Percentiles rank a stretch among this genome's conserved stretches.
Evolutionary conservation across 2,888 invertebrate species (phyloP).

Genomic region (Mythimna pallens): DNA sequence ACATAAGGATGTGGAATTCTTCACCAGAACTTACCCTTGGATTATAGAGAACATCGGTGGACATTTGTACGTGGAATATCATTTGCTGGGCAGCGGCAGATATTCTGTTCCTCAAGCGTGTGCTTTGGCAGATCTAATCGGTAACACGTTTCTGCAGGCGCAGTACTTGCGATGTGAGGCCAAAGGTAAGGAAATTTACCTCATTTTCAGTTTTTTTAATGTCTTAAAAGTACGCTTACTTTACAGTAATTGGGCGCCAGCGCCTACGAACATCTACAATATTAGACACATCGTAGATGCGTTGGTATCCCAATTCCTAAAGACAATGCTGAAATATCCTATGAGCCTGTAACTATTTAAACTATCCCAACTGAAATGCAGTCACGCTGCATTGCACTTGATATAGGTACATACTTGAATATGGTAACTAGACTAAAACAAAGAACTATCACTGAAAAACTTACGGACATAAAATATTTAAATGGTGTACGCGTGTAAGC

Average conservation of each 20-base stretch:
- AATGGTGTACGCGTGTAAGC: not conserved
- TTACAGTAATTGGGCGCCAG: no score
- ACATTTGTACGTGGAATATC: constrained; percentile 71
- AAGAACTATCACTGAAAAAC: not conserved
- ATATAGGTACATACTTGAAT: not conserved
- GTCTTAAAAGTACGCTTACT: no score
- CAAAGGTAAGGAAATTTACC: constrained; percentile 63
- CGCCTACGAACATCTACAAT: no score
- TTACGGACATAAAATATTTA: not conserved
- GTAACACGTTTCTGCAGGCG: constrained; percentile 75
- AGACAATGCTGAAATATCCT: not conserved
- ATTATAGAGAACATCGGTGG: constrained; percentile 78
- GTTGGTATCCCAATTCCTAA: not conserved
- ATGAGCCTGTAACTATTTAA: not conserved
- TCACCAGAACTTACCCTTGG: constrained; percentile 75
- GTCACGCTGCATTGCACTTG: not conserved
- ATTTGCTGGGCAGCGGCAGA: constrained; percentile 74
- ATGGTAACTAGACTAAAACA: no score
- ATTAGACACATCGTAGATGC: not conserved
- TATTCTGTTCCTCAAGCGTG: constrained; percentile 79
- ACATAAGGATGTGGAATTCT: constrained; percentile 66
- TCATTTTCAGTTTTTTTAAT: not conserved
- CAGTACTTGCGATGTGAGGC: constrained; percentile 79
- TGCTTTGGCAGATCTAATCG: constrained; percentile 66
- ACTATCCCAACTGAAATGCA: not conserved